Evolutionary conservation across 2,888 invertebrate genomes (phyloP), one percentile per base, ranked within the genome.

Genomic region (Limnephilus rhombicus): DNA sequence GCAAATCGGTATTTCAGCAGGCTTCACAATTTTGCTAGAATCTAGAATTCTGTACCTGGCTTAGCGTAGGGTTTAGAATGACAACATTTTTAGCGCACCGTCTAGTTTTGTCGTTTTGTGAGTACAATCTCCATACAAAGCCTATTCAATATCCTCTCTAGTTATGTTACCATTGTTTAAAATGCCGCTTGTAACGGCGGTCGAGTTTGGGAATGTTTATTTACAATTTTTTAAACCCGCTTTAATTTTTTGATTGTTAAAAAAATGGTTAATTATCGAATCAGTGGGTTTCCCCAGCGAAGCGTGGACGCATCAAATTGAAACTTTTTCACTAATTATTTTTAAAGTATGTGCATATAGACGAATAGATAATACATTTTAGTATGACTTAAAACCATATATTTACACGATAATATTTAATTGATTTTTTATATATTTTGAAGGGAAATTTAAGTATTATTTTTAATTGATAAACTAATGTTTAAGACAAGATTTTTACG

Each of bases 191-290:
- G 83, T 83, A 34, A 83, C 41, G 83, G 83, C 83, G 83, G 24
- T 37, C 37, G 24, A 37, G 68, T 83, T 83, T 83, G 34, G 83
- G 37, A 41, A 37, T 83, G 37, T 34, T 37, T 83, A 83, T 83
- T 83, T 83, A 83, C 83, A 83, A 83, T 83, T 37, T 68, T 68
- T 68, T 83, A 41, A 83, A 37, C 34, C 41, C 18, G 37, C 41
- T 83, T 83, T 83, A 83, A 83, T 83, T 83, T 83, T 83, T 24
- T 37, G 83, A 83, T 83, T 83, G 37, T 83, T 37, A 37, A 37
- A 83, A 29, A 31, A 18, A 83, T 37, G 37, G 34, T 83, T 34
- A 83, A 83, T 83, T 34, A 83, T 83, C 83, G 83, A 83, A 83
- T 37, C 83, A 83, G 83, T 83, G 83, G 18, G 83, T 83, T 68